Evolutionary conservation across 2,888 invertebrate genomes (phyloP).

Genomic region (Dynastes hyllus): DNA sequence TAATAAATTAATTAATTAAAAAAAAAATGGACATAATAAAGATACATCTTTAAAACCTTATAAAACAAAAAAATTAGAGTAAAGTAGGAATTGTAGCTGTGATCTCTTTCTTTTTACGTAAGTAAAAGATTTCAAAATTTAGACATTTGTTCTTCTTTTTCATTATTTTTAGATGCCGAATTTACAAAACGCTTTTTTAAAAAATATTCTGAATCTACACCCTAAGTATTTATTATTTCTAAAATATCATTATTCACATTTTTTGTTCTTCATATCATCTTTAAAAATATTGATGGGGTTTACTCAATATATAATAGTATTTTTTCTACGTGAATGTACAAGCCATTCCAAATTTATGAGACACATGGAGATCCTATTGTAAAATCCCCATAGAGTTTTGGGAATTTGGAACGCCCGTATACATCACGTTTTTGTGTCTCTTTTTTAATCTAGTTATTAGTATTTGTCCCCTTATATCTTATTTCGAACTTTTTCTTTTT

Average conservation of each 20-base stretch:
- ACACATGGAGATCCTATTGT: too few species aligned
- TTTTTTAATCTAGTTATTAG: conserved; percentile 20
- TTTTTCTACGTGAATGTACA: conserved; percentile 48
- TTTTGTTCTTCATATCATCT: conserved; percentile 25
- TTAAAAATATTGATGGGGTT: conserved; percentile 52
- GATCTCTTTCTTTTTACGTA: not conserved
- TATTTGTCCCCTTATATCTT: conserved; percentile 22
- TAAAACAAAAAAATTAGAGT: conserved; percentile 9
- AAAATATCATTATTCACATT: conserved; percentile 51
- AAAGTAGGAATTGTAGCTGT: conserved; percentile 19
- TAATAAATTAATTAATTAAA: conserved; percentile 42
- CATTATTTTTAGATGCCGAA: conserved; percentile 25
- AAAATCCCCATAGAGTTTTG: too few species aligned
- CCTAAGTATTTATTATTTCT: conserved; percentile 47
- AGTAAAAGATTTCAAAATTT: conserved; percentile 15
- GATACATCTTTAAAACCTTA: conserved; percentile 2
- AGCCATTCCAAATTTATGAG: not conserved
- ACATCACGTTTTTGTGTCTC: conserved; percentile 6
- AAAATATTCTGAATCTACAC: conserved; percentile 50
- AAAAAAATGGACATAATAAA: not conserved
- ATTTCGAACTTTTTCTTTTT: conserved; percentile 6
- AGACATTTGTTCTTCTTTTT: conserved; percentile 1
- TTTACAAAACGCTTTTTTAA: conserved; percentile 51
- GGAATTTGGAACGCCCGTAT: too few species aligned
- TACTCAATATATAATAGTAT: conserved; percentile 46